These are phyloP conservation scores for Sinocyclocheilus rhinocerous DNA, from an alignment of 2,113 vertebrate species.

Conservation along the genomic window DNA sequence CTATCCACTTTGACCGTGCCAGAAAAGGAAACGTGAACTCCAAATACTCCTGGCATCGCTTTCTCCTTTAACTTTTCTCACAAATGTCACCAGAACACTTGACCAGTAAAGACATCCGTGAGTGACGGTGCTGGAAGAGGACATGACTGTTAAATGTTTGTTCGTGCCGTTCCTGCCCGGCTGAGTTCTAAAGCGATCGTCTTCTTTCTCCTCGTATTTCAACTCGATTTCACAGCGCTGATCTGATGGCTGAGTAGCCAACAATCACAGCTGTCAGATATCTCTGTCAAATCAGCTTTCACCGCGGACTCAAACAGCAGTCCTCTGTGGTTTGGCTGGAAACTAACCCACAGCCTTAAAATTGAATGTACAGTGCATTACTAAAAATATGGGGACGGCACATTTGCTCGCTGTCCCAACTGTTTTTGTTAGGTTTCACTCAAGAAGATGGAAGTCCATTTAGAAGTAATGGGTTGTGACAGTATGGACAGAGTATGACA, in stretches of 20 bases:
- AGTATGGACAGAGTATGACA: slow-evolving; percentile 59
- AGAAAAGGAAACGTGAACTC: slow-evolving; percentile 21
- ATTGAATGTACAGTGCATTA: slow-evolving; percentile 55
- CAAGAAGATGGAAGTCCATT: slow-evolving; percentile 56
- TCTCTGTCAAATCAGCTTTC: slow-evolving; percentile 56
- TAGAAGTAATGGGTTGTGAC: slow-evolving; percentile 59
- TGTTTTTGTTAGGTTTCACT: slow-evolving; percentile 59
- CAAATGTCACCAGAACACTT: neutral
- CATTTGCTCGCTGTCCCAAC: slow-evolving; percentile 59
- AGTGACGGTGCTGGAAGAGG: slow-evolving; percentile 4
- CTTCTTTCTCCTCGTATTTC: slow-evolving; percentile 46
- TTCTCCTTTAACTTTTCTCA: neutral
- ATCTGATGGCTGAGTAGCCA: slow-evolving; percentile 51
- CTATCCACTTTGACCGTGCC: slow-evolving; percentile 3
- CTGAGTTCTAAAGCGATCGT: neutral
- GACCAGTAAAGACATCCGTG: slow-evolving; percentile 12
- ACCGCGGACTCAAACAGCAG: slow-evolving; percentile 32
- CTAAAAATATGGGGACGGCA: slow-evolving; percentile 51
- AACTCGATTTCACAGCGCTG: slow-evolving; percentile 44
- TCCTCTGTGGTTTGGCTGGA: slow-evolving; percentile 22
- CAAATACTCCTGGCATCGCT: neutral
- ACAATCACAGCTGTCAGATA: slow-evolving; percentile 57
- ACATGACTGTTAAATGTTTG: slow-evolving; percentile 40
- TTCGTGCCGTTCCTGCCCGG: neutral
- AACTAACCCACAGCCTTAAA: slow-evolving; percentile 46